Conservation (phyloP, 2,113 vertebrate genomes). For the Passer domesticus region DNA sequence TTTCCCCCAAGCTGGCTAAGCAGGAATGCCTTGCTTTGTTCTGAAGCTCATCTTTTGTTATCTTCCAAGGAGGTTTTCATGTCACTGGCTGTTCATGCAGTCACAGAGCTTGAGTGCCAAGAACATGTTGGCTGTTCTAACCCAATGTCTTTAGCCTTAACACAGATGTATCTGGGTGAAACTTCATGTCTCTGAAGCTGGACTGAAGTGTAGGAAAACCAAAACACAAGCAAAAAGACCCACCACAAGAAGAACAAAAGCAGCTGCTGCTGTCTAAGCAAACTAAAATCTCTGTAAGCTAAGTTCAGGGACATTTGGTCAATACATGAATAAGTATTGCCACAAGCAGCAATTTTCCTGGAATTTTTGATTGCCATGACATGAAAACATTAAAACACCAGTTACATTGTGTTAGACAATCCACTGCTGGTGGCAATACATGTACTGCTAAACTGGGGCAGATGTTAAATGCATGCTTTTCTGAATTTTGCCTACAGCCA, state of each 20-base stretch:
- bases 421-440: not conserved
- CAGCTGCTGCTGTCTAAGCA: not conserved
- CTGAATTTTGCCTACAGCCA: conserved; percentile 15
- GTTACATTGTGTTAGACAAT: not conserved
- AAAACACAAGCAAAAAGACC: not conserved
- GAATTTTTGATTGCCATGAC: conserved; percentile 6
- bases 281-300: not conserved
- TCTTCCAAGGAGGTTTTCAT: not conserved
- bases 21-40: not conserved
- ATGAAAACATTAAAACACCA: not conserved
- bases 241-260: not conserved
- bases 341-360: not conserved
- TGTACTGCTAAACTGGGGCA: not conserved
- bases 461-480: conserved; percentile 25
- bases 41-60: not conserved
- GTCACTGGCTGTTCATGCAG: not conserved
- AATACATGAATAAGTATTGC: not conserved
- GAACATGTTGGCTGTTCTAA: not conserved
- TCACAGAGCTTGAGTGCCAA: not conserved
- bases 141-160: not conserved
- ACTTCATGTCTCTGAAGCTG: not conserved
- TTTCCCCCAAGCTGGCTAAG: not conserved
- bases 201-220: not conserved
- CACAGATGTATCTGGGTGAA: not conserved
- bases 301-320: not conserved